Conservation (phyloP, 1,140 invertebrate species). For the Bombus sibiricus region DNA sequence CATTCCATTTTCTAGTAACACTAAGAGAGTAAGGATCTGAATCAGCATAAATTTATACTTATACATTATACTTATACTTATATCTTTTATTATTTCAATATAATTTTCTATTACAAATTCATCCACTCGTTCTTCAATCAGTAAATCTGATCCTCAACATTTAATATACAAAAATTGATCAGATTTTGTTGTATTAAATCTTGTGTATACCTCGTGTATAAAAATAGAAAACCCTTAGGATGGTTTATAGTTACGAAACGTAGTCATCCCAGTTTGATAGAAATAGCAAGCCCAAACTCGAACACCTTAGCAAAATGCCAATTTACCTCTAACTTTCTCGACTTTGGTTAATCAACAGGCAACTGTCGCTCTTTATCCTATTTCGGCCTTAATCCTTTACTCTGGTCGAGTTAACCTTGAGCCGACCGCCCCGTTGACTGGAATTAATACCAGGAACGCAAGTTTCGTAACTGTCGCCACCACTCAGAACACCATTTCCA, state of each 20-base stretch:
- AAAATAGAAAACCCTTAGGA: background rate
- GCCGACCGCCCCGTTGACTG: background rate
- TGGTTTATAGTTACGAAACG: background rate
- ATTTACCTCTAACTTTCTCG: background rate
- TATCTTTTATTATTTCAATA: too few relatives aligned
- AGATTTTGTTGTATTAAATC: too few relatives aligned
- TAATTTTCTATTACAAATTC: too few relatives aligned
- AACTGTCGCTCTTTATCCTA: background rate
- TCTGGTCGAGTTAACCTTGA: background rate
- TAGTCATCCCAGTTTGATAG: background rate
- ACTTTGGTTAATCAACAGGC: background rate
- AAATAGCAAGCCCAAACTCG: background rate
- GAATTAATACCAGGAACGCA: constrained; percentile 3
- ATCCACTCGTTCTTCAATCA: too few relatives aligned
- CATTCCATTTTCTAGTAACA: too few relatives aligned
- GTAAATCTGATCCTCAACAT: too few relatives aligned
- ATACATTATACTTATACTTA: too few relatives aligned
- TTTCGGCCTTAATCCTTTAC: background rate
- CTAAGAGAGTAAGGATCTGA: too few relatives aligned
- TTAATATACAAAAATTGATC: too few relatives aligned
- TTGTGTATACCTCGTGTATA: background rate
- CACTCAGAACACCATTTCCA: background rate
- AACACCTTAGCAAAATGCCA: background rate
- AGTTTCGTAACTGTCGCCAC: background rate
- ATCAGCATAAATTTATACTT: too few relatives aligned